Base-by-base conservation (phyloP, 2,797 vertebrate genomes). In the Sylvilagus floridanus region DNA sequence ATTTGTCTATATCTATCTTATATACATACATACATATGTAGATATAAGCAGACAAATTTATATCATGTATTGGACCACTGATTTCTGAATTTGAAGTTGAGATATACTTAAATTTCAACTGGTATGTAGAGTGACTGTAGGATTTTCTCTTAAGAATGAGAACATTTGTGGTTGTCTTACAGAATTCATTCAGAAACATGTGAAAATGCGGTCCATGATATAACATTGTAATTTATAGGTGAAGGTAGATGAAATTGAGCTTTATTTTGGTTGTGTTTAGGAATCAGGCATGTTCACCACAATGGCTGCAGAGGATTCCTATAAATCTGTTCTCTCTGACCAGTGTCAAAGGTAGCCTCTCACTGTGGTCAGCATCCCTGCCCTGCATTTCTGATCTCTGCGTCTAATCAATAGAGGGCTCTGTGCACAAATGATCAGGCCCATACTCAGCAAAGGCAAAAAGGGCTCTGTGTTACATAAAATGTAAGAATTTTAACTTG, bases 41-140 rank as follows among this genome's bases (percentile, higher is more conserved):
- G 42, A 42, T 42, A 42, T 42, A 42, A 42, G 7, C 42, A 42
- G 42, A 42, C 42, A 42, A 42, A 42, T 79, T 22, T 19, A 8
- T 63, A 66, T 16, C 16, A 71, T 79, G n/a, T 22, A 47, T 12
- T 37, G 12, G 30, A 76, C 1, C 14, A 71, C 28, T 32, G 7
- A 1, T 50, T 88, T 91, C 50, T 78, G 30, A 89, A 26, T 71
- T 32, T 95, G 71, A 92, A 71, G 78, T 71, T 76, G 66, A 77
- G 3, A 22, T 52, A 0, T 66, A 50, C 24, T 79, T 82, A 52
- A 12, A 77, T 71, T 92, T 78, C 68, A 94, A 72, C 30, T 71
- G 28, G 6, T 66, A 57, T 7, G 76, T n/a, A 19, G 73, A 57
- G 62, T 84, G n/a, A 89, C 26, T 54, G 4, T 21, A 63, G 35